phyloP scores from a whole-genome alignment of 2,113 vertebrate species.

The Dolichallabes microphthalmus region DNA sequence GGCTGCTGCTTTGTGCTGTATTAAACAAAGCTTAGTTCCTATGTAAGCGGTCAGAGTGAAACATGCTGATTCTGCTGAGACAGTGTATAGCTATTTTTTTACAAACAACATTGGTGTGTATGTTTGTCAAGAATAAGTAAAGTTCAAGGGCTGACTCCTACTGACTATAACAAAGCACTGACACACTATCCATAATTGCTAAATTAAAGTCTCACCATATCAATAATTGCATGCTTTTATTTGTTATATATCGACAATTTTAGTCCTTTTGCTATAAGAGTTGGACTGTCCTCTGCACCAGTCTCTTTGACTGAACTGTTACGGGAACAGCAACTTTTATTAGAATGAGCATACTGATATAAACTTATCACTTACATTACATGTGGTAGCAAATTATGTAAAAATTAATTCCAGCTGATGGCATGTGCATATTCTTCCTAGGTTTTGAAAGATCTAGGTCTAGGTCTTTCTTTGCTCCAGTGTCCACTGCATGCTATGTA shows the following conservation, averaged over 20 bases:
- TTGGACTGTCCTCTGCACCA: background rate
- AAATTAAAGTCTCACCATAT: background rate
- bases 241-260: background rate
- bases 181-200: too few relatives aligned
- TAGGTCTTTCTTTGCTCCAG: too few relatives aligned
- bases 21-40: background rate
- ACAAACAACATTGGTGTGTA: too few relatives aligned
- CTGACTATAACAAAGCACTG: background rate
- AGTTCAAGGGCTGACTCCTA: too few relatives aligned
- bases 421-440: too few relatives aligned
- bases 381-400: too few relatives aligned
- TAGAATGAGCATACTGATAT: background rate
- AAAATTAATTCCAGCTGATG: too few relatives aligned
- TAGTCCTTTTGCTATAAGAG: background rate
- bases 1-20: background rate
- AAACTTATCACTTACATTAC: background rate
- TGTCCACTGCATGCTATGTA: background rate
- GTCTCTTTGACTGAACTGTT: background rate
- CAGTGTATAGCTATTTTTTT: background rate
- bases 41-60: background rate
- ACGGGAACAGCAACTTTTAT: background rate
- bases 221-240: background rate
- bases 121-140: too few relatives aligned
- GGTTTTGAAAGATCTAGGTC: too few relatives aligned
- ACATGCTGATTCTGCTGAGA: background rate